Base-by-base conservation (phyloP, 2,888 invertebrate species). In the Heliconius cydno region DNA sequence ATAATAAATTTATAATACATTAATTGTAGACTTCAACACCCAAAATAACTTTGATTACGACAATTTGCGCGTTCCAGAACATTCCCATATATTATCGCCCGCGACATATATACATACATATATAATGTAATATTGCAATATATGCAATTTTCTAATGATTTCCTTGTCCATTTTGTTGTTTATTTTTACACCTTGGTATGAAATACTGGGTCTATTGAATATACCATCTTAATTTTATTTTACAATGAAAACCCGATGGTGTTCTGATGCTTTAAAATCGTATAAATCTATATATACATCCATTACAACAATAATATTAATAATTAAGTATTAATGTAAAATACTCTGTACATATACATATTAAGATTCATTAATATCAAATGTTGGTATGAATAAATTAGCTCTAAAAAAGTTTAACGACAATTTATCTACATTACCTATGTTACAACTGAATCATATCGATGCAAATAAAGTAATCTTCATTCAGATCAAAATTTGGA, bases 241-340 rank as follows among this genome's bases (percentile, higher is more conserved):
- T 81, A 78, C 68, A 80, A 74, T 70, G 80, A 81, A 79, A 74
- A 82, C 82, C 82, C 46, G 82, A 82, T 81, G 87, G 88, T 87
- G 87, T 86, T 85, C 86, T 85, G 87, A 88, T 85, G 87, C 86
- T 80, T 82, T 83, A 78, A 65, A 78, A 78, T 78, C 76, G 72
- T 19, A 84, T 84, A 86, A 76, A 80, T 76, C 87, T 88, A 88
- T 90, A 90, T 91, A 86, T 91, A 92, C 90, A 91, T 79, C 65
- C 65, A 75, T 65, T 83, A 85, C 82, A 85, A 84, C 85, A 86
- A 86, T 79, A 65, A 65, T 85, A 83, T 84, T 82, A 81, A 82
- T 81, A 81, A 86, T 81, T 81, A 79, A 74, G 73, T 78, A 73
- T 82, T 84, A 57, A 85, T 84, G 84, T 88, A 87, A 88, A 89